Evolutionary conservation across 2,888 invertebrate genomes (phyloP), one percentile per base, ranked within the genome.

Genomic region (Pseudococcus viburni): DNA sequence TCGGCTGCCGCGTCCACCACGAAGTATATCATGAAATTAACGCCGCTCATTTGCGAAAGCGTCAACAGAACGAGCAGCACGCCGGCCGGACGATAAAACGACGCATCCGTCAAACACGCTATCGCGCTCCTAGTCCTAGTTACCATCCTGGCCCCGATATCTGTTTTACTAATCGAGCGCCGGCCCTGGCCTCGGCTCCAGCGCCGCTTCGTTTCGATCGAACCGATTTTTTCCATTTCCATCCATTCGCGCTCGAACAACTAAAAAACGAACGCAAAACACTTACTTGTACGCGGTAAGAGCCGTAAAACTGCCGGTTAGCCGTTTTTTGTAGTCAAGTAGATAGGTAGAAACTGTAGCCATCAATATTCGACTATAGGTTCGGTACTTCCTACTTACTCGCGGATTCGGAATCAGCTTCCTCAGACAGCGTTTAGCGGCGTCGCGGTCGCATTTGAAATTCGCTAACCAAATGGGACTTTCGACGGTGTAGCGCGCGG

Each of bases 21-120:
- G 90, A 94, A 94, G 90, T 94, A 94, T 88, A 94, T 93, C 0
- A 94, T 92, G 0, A 93, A 93, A 90, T 94, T 94, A 0, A 92
- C 92, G 8, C 94, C 89, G 0, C 93, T 93, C 0, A 93, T 90
- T 91, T 94, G 94, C 91, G 94, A 94, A 33, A 93, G 91, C 3
- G 93, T 59, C 89, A 94, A 92, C 42, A 94, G 90, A 6, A 92
- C 73, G 0, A 92, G 88, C 1, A 94, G 91, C 22, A 94, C 91
- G 1, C 92, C 73, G 0, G 93, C 90, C 0, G 94, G 94, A 90
- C 84, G 73, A 73, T 89, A 88, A 22, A 85, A 85, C 17, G 59
- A 73, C 2, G 87, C 80, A 17, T 33, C 22, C 6, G 64, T 15
- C 17, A n/a, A 39, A 39, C 39, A 39, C 48, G 48, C 48, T 11